Conservation (phyloP, 2,113 vertebrate genomes). For the Heliornis fulica region DNA sequence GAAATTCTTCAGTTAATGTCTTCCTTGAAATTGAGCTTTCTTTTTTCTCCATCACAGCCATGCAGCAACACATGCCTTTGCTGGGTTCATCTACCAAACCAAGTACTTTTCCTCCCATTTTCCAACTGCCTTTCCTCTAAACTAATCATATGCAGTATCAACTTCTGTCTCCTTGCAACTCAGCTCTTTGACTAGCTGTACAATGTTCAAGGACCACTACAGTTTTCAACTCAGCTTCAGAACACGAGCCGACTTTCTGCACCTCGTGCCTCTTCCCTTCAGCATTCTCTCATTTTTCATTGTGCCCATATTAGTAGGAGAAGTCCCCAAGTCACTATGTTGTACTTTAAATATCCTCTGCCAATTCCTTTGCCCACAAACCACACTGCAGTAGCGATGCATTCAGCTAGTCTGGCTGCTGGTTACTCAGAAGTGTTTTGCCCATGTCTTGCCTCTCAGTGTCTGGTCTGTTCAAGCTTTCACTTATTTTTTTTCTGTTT, state of each 20-base stretch:
- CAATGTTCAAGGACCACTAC: neutral
- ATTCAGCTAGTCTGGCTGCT: neutral
- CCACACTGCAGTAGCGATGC: neutral
- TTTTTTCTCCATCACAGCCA: neutral
- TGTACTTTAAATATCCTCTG: neutral
- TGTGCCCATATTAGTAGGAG: neutral
- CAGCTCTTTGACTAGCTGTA: neutral
- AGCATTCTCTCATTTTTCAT: neutral
- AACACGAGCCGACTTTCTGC: neutral
- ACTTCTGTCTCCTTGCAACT: neutral
- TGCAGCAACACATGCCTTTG: neutral
- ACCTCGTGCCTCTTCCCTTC: neutral
- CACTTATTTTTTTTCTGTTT: neutral
- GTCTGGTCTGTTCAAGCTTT: neutral
- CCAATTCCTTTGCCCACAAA: neutral
- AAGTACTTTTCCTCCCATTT: neutral
- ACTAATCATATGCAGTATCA: neutral
- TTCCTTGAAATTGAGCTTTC: neutral
- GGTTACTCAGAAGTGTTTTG: neutral
- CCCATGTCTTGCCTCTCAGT: neutral
- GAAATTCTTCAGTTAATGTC: neutral
- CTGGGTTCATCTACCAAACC: neutral
- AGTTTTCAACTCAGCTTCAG: accelerated
- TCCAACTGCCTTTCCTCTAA: neutral
- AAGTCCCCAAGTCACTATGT: neutral